Conservation (phyloP, 1,140 invertebrate genomes). For the Pemphigus obesinymphae region DNA sequence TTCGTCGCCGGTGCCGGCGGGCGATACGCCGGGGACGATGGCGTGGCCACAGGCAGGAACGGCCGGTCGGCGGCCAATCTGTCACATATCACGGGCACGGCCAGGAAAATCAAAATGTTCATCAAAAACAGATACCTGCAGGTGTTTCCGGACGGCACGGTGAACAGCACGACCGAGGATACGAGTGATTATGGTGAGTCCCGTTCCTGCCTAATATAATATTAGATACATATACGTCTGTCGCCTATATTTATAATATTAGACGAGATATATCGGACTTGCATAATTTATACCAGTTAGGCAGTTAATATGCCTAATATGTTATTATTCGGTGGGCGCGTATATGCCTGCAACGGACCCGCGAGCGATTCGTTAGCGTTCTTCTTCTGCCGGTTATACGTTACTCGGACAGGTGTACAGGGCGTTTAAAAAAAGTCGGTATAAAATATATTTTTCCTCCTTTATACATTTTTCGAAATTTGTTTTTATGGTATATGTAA, state of each 20-base stretch:
- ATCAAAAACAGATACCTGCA: constrained; percentile 74
- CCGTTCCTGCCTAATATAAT: neutral
- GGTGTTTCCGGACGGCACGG: constrained; percentile 69
- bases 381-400: no score
- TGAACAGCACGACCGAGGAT: constrained; percentile 70
- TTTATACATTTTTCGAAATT: no score
- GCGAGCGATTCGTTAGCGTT: neutral
- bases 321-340: neutral
- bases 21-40: neutral
- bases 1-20: neutral
- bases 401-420: no score
- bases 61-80: constrained; percentile 50
- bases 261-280: no score
- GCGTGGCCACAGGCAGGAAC: constrained; percentile 31
- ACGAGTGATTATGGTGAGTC: constrained; percentile 75
- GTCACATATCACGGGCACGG: constrained; percentile 66
- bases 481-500: no score
- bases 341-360: no score
- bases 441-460: no score
- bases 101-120: constrained; percentile 72
- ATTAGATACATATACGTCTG: neutral
- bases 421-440: no score
- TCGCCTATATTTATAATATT: no score
- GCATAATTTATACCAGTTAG: no score
- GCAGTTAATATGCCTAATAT: no score